Percentiles rank a stretch among this genome's conserved stretches.
Conservation (phyloP, 2,113 vertebrate species). For the Trichechus manatus region DNA sequence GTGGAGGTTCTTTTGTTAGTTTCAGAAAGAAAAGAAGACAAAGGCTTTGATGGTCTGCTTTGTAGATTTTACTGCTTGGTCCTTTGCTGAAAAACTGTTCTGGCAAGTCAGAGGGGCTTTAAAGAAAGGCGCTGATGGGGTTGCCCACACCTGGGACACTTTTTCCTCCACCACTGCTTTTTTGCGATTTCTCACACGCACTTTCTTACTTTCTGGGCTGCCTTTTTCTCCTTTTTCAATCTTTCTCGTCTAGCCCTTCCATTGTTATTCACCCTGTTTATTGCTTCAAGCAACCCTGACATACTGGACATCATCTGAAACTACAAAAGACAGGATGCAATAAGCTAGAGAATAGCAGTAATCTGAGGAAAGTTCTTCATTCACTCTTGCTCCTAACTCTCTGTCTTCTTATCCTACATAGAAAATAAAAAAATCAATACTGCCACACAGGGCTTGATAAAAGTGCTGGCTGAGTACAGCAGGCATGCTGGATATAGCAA, state of each 20-base stretch:
- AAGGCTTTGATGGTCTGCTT: conserved; percentile 52
- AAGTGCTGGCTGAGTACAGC: conserved; percentile 94
- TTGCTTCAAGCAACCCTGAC: conserved; percentile 95
- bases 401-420: conserved; percentile 99
- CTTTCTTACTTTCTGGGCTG: conserved; percentile 87
- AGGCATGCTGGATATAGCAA: conserved; percentile 96
- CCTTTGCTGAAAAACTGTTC: conserved; percentile 78
- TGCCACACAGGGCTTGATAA: conserved; percentile 96
- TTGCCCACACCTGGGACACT: conserved; percentile 74
- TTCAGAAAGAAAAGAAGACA: conserved; percentile 48
- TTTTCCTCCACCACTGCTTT: conserved; percentile 79
- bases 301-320: conserved; percentile 98
- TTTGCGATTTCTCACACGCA: conserved; percentile 81
- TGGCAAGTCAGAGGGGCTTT: conserved; percentile 72
- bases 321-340: conserved; percentile 99
- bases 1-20: background rate
- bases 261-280: conserved; percentile 96
- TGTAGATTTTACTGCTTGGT: conserved; percentile 50
- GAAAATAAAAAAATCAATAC: conserved; percentile 99
- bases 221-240: conserved; percentile 88
- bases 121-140: conserved; percentile 77
- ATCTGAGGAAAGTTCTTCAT: conserved; percentile 99
- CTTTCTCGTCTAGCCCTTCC: conserved; percentile 90
- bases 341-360: conserved; percentile 97
- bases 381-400: conserved; percentile 97